Conservation (phyloP, 2,888 invertebrate species). For the Pristionchus entomophagus region DNA sequence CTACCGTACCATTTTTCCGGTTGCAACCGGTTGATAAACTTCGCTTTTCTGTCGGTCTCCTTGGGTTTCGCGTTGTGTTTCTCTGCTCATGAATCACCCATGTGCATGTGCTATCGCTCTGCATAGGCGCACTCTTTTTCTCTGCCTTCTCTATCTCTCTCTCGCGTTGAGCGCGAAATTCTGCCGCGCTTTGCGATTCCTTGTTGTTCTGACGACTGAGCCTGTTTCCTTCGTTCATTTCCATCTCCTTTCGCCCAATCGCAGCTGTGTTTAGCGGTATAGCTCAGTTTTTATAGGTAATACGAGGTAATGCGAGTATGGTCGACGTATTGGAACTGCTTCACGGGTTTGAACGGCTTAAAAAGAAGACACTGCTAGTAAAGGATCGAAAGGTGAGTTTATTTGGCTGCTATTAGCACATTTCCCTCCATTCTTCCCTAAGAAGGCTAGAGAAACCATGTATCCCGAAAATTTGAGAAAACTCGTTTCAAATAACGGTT, state of each 20-base stretch:
- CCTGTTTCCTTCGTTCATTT: no score
- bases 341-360: not conserved
- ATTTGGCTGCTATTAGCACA: not conserved
- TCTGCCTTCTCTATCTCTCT: not conserved
- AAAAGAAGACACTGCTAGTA: not conserved
- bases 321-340: not conserved
- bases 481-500: not conserved
- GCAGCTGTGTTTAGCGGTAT: no score
- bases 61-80: not conserved
- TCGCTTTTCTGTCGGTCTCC: not conserved
- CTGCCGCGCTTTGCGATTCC: conserved; percentile 5
- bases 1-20: not conserved
- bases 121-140: not conserved
- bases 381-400: not conserved
- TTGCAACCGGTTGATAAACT: not conserved
- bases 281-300: no score
- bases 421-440: not conserved
- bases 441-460: not conserved
- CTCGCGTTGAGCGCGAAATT: conserved; percentile 22
- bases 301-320: conserved; percentile 1
- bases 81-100: not conserved
- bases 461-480: no score
- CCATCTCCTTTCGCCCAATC: no score
- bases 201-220: not conserved
- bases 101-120: not conserved